These are phyloP conservation scores for Coremacera marginata DNA, from an alignment of 2,888 invertebrate genomes.

Conservation along the genomic window DNA sequence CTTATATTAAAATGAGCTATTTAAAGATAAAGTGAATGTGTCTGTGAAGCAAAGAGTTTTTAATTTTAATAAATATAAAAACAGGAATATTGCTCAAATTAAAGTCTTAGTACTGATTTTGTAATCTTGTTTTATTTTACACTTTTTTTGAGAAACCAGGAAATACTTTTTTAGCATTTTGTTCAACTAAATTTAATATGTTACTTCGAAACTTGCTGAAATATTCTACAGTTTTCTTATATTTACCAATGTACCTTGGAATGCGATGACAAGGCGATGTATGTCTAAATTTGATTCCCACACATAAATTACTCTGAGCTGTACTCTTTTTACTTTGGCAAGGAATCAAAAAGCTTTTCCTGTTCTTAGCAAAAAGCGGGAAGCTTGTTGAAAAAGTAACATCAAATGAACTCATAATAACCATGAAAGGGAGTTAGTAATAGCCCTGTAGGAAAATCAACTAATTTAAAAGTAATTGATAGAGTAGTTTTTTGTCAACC, in stretches of 20 bases:
- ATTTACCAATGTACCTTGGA: conserved; percentile 6
- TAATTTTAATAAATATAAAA: too few relatives aligned
- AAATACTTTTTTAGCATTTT: too few relatives aligned
- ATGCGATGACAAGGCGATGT: background rate
- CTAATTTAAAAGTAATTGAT: too few relatives aligned
- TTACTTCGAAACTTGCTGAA: background rate
- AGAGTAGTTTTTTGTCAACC: too few relatives aligned
- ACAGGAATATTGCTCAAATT: too few relatives aligned
- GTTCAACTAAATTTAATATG: too few relatives aligned
- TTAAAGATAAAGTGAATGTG: too few relatives aligned
- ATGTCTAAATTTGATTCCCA: background rate
- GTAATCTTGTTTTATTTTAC: too few relatives aligned
- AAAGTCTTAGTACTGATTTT: too few relatives aligned
- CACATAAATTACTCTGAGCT: background rate
- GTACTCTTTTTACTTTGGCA: background rate
- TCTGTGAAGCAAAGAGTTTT: background rate
- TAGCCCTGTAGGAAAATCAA: too few relatives aligned
- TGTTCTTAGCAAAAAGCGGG: background rate
- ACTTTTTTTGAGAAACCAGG: too few relatives aligned
- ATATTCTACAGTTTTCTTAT: background rate
- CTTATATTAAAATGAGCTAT: too few relatives aligned
- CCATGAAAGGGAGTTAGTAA: background rate
- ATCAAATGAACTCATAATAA: background rate
- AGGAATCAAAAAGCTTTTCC: conserved; percentile 11
- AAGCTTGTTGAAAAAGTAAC: background rate